Conservation (phyloP, 1,140 invertebrate genomes). For the Drosophila willistoni region DNA sequence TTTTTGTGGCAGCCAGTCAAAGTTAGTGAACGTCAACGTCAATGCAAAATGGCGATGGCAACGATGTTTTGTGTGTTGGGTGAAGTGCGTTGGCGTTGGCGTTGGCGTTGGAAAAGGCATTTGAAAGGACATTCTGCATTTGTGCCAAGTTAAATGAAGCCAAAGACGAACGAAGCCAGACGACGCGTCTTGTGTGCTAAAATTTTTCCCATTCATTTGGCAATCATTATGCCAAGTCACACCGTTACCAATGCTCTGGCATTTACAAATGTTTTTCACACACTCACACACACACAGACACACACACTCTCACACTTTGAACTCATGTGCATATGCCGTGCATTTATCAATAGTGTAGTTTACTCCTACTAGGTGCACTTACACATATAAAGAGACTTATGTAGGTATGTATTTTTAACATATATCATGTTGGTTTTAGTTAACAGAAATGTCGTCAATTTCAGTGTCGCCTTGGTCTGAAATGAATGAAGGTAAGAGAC, state of each 20-base stretch:
- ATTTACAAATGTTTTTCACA: conserved; percentile 71
- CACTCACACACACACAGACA: conserved; percentile 48
- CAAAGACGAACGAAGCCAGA: conserved; percentile 12
- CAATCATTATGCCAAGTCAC: conserved; percentile 54
- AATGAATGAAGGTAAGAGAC: not conserved
- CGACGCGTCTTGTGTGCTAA: conserved; percentile 39
- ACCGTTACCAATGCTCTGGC: conserved; percentile 32
- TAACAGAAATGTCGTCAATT: conserved; percentile 66
- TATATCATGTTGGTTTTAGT: conserved; percentile 74
- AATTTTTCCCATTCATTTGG: conserved; percentile 72
- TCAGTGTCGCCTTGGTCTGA: conserved; percentile 32
- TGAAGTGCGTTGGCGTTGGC: conserved; percentile 15
- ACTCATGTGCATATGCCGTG: conserved; percentile 35
- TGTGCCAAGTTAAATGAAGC: conserved; percentile 11
- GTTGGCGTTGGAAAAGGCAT: not conserved
- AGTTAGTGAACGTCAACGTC: conserved; percentile 29
- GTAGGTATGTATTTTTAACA: conserved; percentile 46
- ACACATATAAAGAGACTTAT: not conserved
- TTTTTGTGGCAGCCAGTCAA: conserved; percentile 24
- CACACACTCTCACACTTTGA: conserved; percentile 12
- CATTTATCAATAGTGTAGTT: conserved; percentile 71
- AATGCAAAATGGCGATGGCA: conserved; percentile 31
- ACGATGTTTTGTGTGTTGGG: not conserved
- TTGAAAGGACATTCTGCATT: conserved; percentile 6
- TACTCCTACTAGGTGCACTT: not conserved